Evolutionary conservation across 2,113 vertebrate genomes (phyloP).

Genomic region (Centrocercus urophasianus): DNA sequence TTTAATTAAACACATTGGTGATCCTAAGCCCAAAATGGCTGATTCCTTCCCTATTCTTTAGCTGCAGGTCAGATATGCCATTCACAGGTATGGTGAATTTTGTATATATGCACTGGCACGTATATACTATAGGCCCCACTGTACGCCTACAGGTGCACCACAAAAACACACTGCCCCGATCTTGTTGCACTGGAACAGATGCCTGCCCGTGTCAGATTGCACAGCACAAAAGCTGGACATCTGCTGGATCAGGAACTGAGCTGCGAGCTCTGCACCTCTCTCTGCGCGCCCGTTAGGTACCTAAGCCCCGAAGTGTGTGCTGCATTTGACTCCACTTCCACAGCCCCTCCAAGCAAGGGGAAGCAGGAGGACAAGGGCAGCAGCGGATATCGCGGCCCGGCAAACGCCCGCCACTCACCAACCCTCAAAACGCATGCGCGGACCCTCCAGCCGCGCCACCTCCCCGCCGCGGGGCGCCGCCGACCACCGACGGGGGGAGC

Average conservation of each 20-base stretch:
- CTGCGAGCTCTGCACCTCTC: background rate
- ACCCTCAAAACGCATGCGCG: background rate
- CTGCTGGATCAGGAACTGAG: background rate
- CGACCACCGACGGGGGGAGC: background rate
- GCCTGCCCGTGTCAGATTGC: accelerated
- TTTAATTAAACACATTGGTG: background rate
- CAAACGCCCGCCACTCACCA: too few relatives aligned
- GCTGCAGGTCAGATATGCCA: too few relatives aligned
- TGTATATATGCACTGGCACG: too few relatives aligned
- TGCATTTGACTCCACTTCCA: background rate
- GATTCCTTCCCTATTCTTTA: background rate
- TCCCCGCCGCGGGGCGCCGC: too few relatives aligned
- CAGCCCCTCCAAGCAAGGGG: too few relatives aligned
- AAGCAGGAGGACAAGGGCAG: too few relatives aligned
- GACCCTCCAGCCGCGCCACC: background rate
- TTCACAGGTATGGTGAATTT: too few relatives aligned
- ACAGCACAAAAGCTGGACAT: accelerated
- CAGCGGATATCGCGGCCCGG: too few relatives aligned
- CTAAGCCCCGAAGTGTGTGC: accelerated
- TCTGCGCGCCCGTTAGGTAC: background rate
- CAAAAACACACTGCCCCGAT: background rate
- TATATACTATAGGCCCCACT: too few relatives aligned
- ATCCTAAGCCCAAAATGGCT: background rate
- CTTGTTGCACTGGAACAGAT: background rate
- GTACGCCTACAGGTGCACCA: too few relatives aligned